These are phyloP conservation scores for Zaprionus capensis DNA, from an alignment of 1,140 invertebrate genomes.

Conservation along the genomic window DNA sequence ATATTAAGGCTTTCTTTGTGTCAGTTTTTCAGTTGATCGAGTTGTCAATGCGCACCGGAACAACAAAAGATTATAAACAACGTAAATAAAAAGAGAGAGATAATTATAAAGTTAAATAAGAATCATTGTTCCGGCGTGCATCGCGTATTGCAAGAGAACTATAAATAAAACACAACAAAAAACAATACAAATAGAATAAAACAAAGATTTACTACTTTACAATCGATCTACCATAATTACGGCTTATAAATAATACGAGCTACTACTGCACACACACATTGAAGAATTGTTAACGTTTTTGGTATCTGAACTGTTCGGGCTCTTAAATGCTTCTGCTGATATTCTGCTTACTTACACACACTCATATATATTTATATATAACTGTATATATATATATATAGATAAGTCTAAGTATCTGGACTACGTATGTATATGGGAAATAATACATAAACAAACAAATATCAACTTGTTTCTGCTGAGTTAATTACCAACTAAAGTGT, in stretches of 20 bases:
- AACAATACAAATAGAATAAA: constrained; percentile 8
- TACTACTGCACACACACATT: constrained; percentile 46
- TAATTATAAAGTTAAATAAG: neutral
- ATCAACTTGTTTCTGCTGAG: constrained; percentile 51
- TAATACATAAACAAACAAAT: constrained; percentile 59
- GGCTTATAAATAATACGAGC: constrained; percentile 58
- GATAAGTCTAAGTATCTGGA: constrained; percentile 42
- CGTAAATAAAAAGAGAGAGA: neutral
- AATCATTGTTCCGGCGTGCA: constrained; percentile 14
- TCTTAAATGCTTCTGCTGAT: constrained; percentile 58
- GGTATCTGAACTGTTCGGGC: constrained; percentile 54
- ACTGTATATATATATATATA: constrained; percentile 39
- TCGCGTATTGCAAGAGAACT: constrained; percentile 11
- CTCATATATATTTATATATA: constrained; percentile 41
- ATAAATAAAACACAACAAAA: constrained; percentile 10
- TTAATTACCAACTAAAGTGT: constrained; percentile 60
- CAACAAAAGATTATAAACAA: constrained; percentile 10
- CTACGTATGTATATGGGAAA: constrained; percentile 43
- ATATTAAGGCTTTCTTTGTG: constrained; percentile 45
- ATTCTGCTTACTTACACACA: constrained; percentile 28
- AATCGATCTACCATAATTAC: constrained; percentile 20
- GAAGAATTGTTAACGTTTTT: constrained; percentile 47
- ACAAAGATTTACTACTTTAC: constrained; percentile 5
- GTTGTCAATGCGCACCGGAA: neutral
- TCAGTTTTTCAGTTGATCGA: constrained; percentile 18